Conservation (phyloP, 2,888 invertebrate species). For the Tachina lurida region DNA sequence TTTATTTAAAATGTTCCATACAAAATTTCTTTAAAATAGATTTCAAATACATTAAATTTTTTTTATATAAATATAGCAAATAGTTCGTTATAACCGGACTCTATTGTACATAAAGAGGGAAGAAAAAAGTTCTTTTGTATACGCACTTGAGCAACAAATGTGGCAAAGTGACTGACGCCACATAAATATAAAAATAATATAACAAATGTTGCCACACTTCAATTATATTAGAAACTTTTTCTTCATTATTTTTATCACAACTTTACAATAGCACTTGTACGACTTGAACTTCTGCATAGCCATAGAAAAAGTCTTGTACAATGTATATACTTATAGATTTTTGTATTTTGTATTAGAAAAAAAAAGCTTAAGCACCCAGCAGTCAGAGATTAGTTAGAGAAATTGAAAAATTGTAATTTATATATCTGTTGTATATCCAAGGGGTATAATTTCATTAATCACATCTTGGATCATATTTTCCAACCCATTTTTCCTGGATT, state of each 20-base stretch:
- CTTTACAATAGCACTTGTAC: constrained; percentile 38
- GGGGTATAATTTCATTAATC: no score
- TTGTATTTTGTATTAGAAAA: not conserved
- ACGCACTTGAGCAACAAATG: constrained; percentile 66
- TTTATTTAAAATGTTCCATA: no score
- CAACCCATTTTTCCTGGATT: no score
- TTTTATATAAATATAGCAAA: no score
- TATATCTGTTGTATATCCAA: no score
- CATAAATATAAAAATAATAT: constrained; percentile 23
- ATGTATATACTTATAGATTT: constrained; percentile 34
- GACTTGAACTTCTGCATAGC: constrained; percentile 40
- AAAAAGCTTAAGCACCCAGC: not conserved
- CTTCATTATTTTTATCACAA: constrained; percentile 45
- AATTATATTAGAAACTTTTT: constrained; percentile 52
- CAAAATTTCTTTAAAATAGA: no score
- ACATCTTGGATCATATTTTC: no score
- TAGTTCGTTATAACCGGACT: no score
- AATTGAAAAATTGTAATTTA: not conserved
- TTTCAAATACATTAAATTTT: no score
- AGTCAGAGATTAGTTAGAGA: not conserved
- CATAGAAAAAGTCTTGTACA: constrained; percentile 18
- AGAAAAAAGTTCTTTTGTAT: not conserved
- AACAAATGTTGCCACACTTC: constrained; percentile 65
- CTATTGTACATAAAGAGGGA: not conserved
- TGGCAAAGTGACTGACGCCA: constrained; percentile 66